Percentiles rank a stretch among this genome's conserved stretches.
phyloP scores from a whole-genome alignment of 2,888 invertebrate species.

The Pocota personata region DNA sequence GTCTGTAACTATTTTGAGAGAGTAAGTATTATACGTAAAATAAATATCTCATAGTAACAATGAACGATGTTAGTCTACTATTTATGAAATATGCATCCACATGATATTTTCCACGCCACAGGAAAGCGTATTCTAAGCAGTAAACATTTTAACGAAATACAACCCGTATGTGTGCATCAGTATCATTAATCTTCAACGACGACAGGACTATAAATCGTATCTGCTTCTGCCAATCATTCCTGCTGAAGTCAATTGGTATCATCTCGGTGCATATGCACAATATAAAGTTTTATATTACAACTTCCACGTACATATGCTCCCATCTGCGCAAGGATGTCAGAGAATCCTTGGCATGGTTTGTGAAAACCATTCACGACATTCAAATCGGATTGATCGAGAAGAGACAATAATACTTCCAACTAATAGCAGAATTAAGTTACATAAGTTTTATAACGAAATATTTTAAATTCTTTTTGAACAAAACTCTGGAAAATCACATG shows the following conservation, averaged over 20 bases:
- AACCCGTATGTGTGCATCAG: background rate
- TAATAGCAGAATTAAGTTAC: background rate
- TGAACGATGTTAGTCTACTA: background rate
- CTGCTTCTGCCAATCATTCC: background rate
- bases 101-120: background rate
- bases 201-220: slow-evolving; percentile 33
- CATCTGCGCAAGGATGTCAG: background rate
- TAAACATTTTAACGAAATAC: slow-evolving; percentile 24
- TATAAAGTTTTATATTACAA: slow-evolving; percentile 21
- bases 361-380: background rate
- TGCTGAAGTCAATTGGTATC: slow-evolving; percentile 23
- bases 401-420: background rate
- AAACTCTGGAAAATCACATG: background rate
- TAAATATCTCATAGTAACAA: too few relatives aligned
- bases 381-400: background rate
- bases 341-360: background rate
- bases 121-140: background rate
- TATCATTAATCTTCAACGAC: slow-evolving; percentile 16
- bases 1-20: too few relatives aligned
- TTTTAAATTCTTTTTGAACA: background rate
- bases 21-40: too few relatives aligned
- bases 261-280: background rate
- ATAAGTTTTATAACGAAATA: background rate
- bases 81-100: slow-evolving; percentile 17
- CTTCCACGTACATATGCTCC: background rate